Percentiles rank a stretch among this genome's conserved stretches.
phyloP scores from a whole-genome alignment of 2,888 invertebrate genomes.

The Dendrolimus pini region DNA sequence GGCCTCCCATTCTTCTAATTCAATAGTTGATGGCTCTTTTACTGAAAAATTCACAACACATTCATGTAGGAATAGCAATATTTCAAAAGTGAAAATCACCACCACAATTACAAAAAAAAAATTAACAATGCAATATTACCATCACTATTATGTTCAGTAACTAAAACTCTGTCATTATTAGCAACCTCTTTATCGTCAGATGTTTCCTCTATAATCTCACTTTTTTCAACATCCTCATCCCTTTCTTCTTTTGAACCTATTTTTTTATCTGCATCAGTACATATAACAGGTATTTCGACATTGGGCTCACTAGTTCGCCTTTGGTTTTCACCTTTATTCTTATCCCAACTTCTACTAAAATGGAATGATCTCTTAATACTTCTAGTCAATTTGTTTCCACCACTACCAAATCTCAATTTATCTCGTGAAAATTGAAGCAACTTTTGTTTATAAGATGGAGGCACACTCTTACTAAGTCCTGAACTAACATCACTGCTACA shows the following conservation, averaged over 20 bases:
- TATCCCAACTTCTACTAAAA: constrained; percentile 66
- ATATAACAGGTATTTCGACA: constrained; percentile 43
- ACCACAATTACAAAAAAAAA: neutral
- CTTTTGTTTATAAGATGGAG: constrained; percentile 71
- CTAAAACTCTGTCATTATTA: constrained; percentile 51
- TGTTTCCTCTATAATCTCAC: constrained; percentile 61
- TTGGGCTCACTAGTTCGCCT: constrained; percentile 65
- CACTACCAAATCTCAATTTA: constrained; percentile 64
- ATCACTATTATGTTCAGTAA: constrained; percentile 47
- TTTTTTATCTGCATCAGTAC: constrained; percentile 30
- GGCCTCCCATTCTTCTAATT: constrained; percentile 91
- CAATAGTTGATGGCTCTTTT: constrained; percentile 80
- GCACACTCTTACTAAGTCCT: constrained; percentile 68
- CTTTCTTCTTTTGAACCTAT: constrained; percentile 59
- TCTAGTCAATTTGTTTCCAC: constrained; percentile 61
- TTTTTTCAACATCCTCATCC: constrained; percentile 61
- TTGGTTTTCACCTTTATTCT: constrained; percentile 53
- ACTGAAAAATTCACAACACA: constrained; percentile 29
- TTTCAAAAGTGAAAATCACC: neutral
- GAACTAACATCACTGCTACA: constrained; percentile 60
- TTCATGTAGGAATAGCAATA: neutral
- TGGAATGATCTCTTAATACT: constrained; percentile 70
- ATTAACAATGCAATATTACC: constrained; percentile 25
- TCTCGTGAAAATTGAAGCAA: constrained; percentile 67
- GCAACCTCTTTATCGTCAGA: constrained; percentile 57